These are phyloP conservation scores for Parazoanthus atlanticus DNA, from an alignment of 92 coral and sea anemone genomes.

Conservation along the genomic window DNA sequence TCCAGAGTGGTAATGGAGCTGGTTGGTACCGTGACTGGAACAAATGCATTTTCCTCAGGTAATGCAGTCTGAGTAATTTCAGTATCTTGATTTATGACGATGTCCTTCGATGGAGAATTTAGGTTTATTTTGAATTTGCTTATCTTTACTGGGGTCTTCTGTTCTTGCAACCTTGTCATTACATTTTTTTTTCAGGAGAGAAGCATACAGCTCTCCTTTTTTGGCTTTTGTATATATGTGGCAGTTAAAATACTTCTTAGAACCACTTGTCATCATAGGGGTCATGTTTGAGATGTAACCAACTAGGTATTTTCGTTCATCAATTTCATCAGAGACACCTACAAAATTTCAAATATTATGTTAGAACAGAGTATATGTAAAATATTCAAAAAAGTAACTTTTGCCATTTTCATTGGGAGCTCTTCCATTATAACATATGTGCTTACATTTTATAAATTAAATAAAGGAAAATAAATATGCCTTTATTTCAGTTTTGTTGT, in stretches of 20 bases:
- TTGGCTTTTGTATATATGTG: neutral
- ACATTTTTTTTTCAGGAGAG: neutral
- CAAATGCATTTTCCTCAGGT: slow-evolving; percentile 5
- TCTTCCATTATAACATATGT: too few species aligned
- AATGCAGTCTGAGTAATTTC: neutral
- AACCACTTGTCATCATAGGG: neutral
- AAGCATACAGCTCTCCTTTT: neutral
- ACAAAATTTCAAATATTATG: neutral
- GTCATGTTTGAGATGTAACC: slow-evolving; percentile 6
- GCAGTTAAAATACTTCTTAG: neutral
- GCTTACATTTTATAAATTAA: too few species aligned
- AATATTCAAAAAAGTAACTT: neutral
- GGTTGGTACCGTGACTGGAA: slow-evolving; percentile 48
- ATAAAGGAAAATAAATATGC: neutral
- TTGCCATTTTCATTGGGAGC: neutral
- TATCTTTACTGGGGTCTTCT: neutral
- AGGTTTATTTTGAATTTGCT: neutral
- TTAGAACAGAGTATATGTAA: neutral
- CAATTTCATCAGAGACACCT: neutral
- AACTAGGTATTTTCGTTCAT: neutral
- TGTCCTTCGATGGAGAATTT: neutral
- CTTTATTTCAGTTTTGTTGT: neutral
- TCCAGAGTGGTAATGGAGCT: slow-evolving; percentile 36
- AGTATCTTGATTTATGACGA: neutral
- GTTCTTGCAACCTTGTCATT: slow-evolving; percentile 11